Base-by-base conservation (phyloP, 2,888 invertebrate species). In the Auanema sp. region DNA sequence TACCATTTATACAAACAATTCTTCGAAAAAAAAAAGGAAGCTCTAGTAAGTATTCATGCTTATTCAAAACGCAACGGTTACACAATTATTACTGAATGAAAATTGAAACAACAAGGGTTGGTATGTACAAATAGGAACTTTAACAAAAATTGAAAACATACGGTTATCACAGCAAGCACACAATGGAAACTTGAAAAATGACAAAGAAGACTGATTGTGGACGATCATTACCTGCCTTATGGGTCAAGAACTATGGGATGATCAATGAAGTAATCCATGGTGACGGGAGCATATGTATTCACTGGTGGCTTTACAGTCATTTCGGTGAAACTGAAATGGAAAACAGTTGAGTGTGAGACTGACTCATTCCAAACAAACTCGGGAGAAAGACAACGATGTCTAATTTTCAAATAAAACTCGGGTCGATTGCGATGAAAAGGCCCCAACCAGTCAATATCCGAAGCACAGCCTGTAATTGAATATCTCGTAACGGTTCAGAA, bases 201-300 rank as follows among this genome's bases (percentile, higher is more conserved):
- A 14, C 21, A 2, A 42, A n/a, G 41, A 21, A 33, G n/a, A 10
- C 56, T 54, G 60, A 64, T 64, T 60, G 57, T n/a, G 23, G 50
- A 47, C 33, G 65, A 56, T 57, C 61, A 57, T 58, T 40, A 1
- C n/a, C 16, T 53, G 55, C 25, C 18, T 47, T 18, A 47, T n/a
- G 52, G n/a, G 40, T 63, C 63, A 63, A 79, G 70, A 60, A 66
- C 56, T 49, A 80, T 80, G 16, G 80, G 80, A 60, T 79, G 60
- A 14, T 72, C 64, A 23, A 75, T 72, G 64, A 76, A 79, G 64
- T 76, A 69, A 62, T 79, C 79, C 59, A 76, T 79, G 33, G 79
- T 78, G 18, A 71, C 40, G 16, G 79, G 79, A 10, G 66, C 72
- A 56, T 66, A 75, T 25, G 70, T 65, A 43, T 65, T 60, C 44